Evolutionary conservation across 2,888 invertebrate genomes (phyloP).

Genomic region (Pseudococcus viburni): DNA sequence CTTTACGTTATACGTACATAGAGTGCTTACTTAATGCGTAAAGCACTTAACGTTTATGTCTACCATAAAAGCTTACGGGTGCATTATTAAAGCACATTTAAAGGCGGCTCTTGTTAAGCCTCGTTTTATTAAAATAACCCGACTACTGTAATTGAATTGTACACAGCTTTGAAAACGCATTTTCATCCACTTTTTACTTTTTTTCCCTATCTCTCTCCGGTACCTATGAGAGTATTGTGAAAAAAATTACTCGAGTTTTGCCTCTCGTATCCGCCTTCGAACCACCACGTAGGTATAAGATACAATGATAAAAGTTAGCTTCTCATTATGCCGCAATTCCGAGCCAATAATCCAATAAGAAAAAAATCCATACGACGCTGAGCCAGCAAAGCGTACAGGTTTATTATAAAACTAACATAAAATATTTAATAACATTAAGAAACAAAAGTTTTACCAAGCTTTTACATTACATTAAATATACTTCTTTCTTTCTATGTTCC

Average conservation of each 20-base stretch:
- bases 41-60: conserved; percentile 61
- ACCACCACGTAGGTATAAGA: not conserved
- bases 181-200: conserved; percentile 26
- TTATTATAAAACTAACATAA: conserved; percentile 28
- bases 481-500: not conserved
- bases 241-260: not conserved
- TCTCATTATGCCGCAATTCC: not conserved
- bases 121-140: conserved; percentile 63
- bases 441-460: conserved; percentile 51
- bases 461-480: conserved; percentile 22
- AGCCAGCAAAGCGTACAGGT: not conserved
- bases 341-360: not conserved
- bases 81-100: conserved; percentile 62
- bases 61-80: conserved; percentile 62
- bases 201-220: not conserved
- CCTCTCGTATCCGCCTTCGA: not conserved
- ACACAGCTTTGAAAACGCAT: conserved; percentile 59
- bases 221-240: not conserved
- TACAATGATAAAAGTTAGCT: conserved; percentile 26
- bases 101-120: conserved; percentile 62
- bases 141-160: conserved; percentile 63
- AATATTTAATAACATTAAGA: conserved; percentile 58
- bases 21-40: conserved; percentile 63
- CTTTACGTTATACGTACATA: conserved; percentile 54
- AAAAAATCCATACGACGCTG: not conserved